Evolutionary conservation across 2,797 vertebrate genomes (phyloP), one percentile per base, ranked within the genome.

Genomic region (Garrulus glandarius): DNA sequence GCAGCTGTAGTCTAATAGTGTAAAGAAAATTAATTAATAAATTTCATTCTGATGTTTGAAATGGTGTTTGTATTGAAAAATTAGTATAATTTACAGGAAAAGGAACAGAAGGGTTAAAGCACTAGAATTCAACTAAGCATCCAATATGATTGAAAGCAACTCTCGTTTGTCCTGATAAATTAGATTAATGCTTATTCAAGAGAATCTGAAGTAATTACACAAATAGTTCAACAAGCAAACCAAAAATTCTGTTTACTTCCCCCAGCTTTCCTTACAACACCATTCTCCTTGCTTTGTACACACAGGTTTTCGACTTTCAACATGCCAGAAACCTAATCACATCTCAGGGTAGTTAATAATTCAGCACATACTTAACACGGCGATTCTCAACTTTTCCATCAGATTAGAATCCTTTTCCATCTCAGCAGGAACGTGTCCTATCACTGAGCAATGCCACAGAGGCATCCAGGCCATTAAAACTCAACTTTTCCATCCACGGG

Each of bases 391-490:
- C 29, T 83, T 93, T 77, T 93, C 96, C 93, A 95, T 91, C 87
- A 91, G 82, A 77, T 91, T 64, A 91, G 93, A 87, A 87, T 68
- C 36, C 81, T 74, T 91, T 95, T 94, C 91, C 93, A 85, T 46
- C 74, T 63, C 59, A 27, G 82, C 55, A 69, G 63, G 32, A 43
- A 39, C 0, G 1, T 30, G 61, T 85, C 71, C 56, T 87, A n/a
- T 46, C 60, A 24, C 59, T 53, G 21, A 59, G 30, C 55, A 80
- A 16, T 8, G 24, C 53, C 77, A 44, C 41, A 14, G 41, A 68
- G 71, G 52, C 68, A 83, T 46, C 60, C 41, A 89, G 49, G 69
- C 37, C 15, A 23, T 13, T 10, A n/a, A 52, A 43, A 9, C 60
- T 80, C 63, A 59, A 17, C 46, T 85, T 67, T 87, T 49, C 82